Conservation (phyloP, 2,888 invertebrate species). For the Tethea ocularis region DNA sequence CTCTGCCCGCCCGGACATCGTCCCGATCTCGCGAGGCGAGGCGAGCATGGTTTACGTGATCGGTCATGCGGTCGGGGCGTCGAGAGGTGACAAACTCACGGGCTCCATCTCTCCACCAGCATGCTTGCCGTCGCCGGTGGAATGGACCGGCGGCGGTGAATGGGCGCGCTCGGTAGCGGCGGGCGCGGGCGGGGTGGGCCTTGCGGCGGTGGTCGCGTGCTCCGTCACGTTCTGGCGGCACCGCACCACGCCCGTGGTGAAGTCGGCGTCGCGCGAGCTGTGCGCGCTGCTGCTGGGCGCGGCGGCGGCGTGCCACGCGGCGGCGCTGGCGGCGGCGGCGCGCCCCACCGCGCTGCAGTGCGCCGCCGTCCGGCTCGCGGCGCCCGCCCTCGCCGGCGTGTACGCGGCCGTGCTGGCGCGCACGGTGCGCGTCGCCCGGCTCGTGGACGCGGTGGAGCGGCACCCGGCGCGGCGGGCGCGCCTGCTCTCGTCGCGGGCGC, state of each 20-base stretch:
- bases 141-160: constrained; percentile 78
- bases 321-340: constrained; percentile 86
- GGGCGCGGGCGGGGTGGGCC: constrained; percentile 85
- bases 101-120: constrained; percentile 62
- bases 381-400: constrained; percentile 47
- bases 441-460: constrained; percentile 51
- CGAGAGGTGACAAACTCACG: too few species aligned
- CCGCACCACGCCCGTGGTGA: constrained; percentile 88
- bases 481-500: constrained; percentile 71
- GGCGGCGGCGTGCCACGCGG: constrained; percentile 59
- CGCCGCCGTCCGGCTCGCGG: constrained; percentile 39
- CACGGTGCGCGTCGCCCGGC: constrained; percentile 49
- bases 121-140: constrained; percentile 85
- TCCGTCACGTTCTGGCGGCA: constrained; percentile 81
- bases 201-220: constrained; percentile 84
- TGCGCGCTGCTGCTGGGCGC: constrained; percentile 87
- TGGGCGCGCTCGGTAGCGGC: constrained; percentile 37
- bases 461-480: constrained; percentile 46
- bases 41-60: too few species aligned
- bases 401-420: constrained; percentile 52
- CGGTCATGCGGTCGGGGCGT: too few species aligned
- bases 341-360: constrained; percentile 39
- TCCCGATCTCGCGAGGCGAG: constrained; percentile 83
- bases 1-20: constrained; percentile 85
- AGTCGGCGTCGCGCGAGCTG: constrained; percentile 86